Evolutionary conservation across 2,113 vertebrate genomes (phyloP), one percentile per base, ranked within the genome.

Genomic region (Himantopus leucocephalus): DNA sequence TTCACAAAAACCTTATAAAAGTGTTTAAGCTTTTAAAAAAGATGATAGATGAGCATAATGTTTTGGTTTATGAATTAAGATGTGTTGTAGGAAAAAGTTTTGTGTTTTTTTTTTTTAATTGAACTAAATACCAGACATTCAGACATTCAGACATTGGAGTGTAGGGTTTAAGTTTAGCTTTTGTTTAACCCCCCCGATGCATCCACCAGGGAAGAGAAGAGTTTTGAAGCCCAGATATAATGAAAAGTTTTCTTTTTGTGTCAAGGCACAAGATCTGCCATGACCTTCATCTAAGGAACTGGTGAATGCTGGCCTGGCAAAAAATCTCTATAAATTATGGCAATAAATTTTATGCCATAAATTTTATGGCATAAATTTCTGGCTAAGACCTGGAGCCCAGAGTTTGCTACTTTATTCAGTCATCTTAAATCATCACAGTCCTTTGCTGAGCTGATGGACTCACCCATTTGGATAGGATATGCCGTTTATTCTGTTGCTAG

Each of bases 401-500:
- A 74, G 23, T 80, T 88, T 66, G 27, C 29, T 67, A 1, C 64
- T 67, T 90, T 64, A 70, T 80, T 19, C 62, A 62, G 5, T 68
- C 52, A 29, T 79, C 83, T 32, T 87, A 74, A 85, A 92, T 83
- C 53, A 79, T 27, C 48, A 24, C 55, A 63, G 34, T 47, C 16
- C 59, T 74, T 82, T 59, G 29, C 56, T 50, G 58, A 94, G 55
- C 24, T 88, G 71, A 60, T 10, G 56, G 75, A 62, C 39, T 79
- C 50, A 37, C 26, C 43, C 29, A 5, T 79, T 94, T 85, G 74
- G 74, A 62, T 15, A 35, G 15, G 29, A 63, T 73, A n/a, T 35
- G 23, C 27, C 71, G 45, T 90, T 94, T 93, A 35, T 92, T 77
- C 68, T 86, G 85, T 96, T 96, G 82, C 55, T 94, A 88, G 47